A percentile compares a stretch with the other conserved stretches of the same genome.
phyloP scores from a whole-genome alignment of 2,113 vertebrate species.

The Picathartes gymnocephalus region DNA sequence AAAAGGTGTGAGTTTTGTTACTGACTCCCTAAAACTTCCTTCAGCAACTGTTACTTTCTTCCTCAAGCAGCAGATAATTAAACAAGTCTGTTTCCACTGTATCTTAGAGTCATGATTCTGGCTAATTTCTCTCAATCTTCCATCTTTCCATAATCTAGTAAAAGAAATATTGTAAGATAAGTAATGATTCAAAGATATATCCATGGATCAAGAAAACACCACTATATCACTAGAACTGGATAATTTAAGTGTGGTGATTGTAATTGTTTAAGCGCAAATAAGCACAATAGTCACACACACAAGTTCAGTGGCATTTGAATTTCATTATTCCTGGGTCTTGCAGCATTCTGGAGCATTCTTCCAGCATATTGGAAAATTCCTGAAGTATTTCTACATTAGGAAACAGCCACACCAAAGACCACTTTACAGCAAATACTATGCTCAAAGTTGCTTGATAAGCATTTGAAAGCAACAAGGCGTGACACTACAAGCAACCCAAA shows the following conservation, averaged over 20 bases:
- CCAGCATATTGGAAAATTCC: background rate
- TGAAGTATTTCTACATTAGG: background rate
- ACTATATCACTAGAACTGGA: background rate
- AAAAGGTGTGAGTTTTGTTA: background rate
- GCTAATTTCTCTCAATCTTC: background rate
- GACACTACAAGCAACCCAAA: background rate
- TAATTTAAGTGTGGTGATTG: background rate
- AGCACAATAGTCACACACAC: accelerated
- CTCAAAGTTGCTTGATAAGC: background rate
- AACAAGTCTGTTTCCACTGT: background rate
- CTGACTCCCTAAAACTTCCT: background rate
- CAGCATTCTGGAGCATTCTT: background rate
- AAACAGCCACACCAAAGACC: background rate
- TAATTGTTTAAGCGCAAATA: background rate
- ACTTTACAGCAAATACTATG: background rate
- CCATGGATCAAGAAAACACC: background rate
- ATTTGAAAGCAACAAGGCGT: background rate
- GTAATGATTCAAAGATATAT: background rate
- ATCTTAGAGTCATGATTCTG: background rate
- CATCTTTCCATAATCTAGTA: background rate
- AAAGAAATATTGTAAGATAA: background rate
- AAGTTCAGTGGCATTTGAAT: background rate
- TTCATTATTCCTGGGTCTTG: background rate
- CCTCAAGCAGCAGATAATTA: background rate
- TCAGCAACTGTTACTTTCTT: background rate